Base-by-base conservation (phyloP, 1,140 invertebrate species). In the Metaphire vulgaris region DNA sequence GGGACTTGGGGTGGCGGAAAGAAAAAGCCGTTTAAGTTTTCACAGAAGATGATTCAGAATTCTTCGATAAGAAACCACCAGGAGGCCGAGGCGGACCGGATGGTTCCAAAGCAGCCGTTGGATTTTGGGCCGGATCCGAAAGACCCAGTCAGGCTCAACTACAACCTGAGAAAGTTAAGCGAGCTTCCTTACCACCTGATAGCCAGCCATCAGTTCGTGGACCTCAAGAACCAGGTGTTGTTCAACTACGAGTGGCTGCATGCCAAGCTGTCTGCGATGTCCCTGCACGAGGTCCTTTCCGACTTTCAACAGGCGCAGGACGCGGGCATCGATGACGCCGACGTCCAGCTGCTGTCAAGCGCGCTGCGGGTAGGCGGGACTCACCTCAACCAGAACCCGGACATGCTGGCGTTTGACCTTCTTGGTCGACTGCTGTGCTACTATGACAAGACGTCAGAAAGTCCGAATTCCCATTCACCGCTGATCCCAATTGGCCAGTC, bases 231-330 rank as follows among this genome's bases (percentile, higher is more conserved):
- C 72, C 90, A 96, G 81, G 95, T 98, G 14, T 88, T 99, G 0
- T 99, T 99, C 86, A 98, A 98, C 86, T 99, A 98, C 83, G 91
- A 96, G 79, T 99, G 96, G 95, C 88, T 99, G 0, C 95, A 98
- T 83, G 95, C 96, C 0, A 99, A 99, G 86, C 87, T 99, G 0
- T 92, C 92, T 77, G 95, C 94, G 77, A 98, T 96, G 84, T 96
- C 97, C 0, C 88, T 99, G 1, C 96, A 97, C 34, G 79, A 94
- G 0, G 91, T 98, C 1, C 87, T 99, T 14, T 92, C 92, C 14
- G 97, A 99, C 85, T 98, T 96, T 84, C 96, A 98, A 87, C 96
- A 99, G 83, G 92, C 94, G 0, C 92, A 93, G 70, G 88, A 79
- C 14, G 83, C 84, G 29, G 82, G 81, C 72, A 74, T 77, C 28